phyloP scores from a whole-genome alignment of 1,140 invertebrate genomes.

The Zaprionus ghesquierei region DNA sequence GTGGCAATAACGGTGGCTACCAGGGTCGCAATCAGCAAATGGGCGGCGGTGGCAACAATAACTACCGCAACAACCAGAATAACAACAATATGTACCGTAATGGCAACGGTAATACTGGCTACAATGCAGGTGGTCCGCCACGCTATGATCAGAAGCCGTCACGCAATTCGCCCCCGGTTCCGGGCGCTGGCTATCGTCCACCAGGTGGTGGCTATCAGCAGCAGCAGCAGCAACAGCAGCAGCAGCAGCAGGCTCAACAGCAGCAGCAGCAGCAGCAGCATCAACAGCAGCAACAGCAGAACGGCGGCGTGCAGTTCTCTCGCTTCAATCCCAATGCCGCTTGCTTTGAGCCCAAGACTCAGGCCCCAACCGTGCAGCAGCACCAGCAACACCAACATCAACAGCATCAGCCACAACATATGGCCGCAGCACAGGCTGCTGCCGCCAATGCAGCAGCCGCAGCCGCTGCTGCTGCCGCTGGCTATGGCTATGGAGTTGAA shows the following conservation, averaged over 20 bases:
- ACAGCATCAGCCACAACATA: slow-evolving; percentile 49
- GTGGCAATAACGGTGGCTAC: slow-evolving; percentile 59
- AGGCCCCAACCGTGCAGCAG: slow-evolving; percentile 27
- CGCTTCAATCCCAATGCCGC: slow-evolving; percentile 71
- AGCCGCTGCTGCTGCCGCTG: slow-evolving; percentile 42
- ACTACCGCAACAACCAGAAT: slow-evolving; percentile 65
- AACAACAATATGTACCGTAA: slow-evolving; percentile 49
- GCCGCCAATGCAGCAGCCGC: slow-evolving; percentile 29
- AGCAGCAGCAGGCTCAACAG: slow-evolving; percentile 42
- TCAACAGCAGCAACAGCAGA: slow-evolving; percentile 59
- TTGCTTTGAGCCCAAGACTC: slow-evolving; percentile 66
- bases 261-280: slow-evolving; percentile 51
- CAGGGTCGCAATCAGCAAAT: slow-evolving; percentile 69
- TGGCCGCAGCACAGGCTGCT: slow-evolving; percentile 44
- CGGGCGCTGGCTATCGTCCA: slow-evolving; percentile 56
- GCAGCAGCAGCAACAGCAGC: slow-evolving; percentile 15
- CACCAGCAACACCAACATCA: slow-evolving; percentile 49
- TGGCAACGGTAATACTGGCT: slow-evolving; percentile 40
- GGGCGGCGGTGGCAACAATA: slow-evolving; percentile 51
- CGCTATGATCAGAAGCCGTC: slow-evolving; percentile 62
- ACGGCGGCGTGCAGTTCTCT: slow-evolving; percentile 56
- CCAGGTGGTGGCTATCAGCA: slow-evolving; percentile 53
- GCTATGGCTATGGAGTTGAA: slow-evolving; percentile 56
- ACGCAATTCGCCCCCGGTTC: slow-evolving; percentile 55
- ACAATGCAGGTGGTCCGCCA: slow-evolving; percentile 36